Conservation (phyloP, 2,888 invertebrate species). For the Tetranychus piercei region DNA sequence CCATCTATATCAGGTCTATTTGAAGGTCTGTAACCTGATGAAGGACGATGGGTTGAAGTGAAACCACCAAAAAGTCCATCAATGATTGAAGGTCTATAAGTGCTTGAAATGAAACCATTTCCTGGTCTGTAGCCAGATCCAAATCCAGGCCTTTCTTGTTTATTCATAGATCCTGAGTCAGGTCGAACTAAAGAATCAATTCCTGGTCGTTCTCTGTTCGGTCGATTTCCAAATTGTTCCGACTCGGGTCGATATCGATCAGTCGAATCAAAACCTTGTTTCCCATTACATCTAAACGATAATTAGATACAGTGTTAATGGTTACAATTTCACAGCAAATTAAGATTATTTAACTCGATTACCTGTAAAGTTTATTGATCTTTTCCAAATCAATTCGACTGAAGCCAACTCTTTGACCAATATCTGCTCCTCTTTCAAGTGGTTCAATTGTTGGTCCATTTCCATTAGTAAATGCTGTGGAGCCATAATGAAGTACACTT, state of each 20-base stretch:
- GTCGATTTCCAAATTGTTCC: background rate
- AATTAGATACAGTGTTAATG: background rate
- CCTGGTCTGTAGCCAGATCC: background rate
- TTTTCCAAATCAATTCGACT: conserved; percentile 26
- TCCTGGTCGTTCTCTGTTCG: background rate
- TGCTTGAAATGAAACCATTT: background rate
- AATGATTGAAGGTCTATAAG: background rate
- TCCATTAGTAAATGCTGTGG: conserved; percentile 46
- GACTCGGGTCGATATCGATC: background rate
- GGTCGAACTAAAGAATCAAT: background rate
- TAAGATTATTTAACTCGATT: background rate
- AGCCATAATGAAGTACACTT: conserved; percentile 55
- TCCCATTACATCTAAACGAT: background rate
- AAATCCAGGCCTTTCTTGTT: background rate
- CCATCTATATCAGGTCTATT: background rate
- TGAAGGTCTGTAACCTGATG: background rate
- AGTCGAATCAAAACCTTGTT: background rate
- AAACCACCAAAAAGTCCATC: background rate
- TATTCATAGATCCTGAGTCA: background rate
- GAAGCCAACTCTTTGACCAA: conserved; percentile 33
- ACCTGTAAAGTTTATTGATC: conserved; percentile 24
- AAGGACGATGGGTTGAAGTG: background rate
- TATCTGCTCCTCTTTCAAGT: conserved; percentile 32
- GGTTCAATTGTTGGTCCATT: conserved; percentile 45
- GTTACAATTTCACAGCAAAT: background rate